Percentiles rank a stretch among this genome's conserved stretches.
Evolutionary conservation across 2,113 vertebrate genomes (phyloP).

Genomic region (Isurus oxyrinchus): DNA sequence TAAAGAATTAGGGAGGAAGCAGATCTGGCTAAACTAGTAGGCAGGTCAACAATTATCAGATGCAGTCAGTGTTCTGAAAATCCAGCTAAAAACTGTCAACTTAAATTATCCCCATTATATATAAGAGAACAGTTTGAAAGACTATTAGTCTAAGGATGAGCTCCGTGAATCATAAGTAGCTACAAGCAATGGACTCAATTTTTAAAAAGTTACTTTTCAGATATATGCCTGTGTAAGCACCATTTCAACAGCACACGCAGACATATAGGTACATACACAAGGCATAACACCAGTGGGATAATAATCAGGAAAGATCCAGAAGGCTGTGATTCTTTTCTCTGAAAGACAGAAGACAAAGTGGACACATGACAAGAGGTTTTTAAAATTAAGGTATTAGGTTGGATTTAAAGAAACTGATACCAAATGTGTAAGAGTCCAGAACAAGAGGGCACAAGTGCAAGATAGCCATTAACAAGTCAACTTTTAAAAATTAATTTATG

Average conservation of each 20-base stretch:
- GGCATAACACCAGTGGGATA: not conserved
- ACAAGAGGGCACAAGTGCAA: not conserved
- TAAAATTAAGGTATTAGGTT: not conserved
- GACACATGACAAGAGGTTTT: not conserved
- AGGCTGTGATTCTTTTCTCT: not conserved
- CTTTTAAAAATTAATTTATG: too few relatives aligned
- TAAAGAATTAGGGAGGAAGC: not conserved
- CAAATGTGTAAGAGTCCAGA: not conserved
- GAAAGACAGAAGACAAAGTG: not conserved
- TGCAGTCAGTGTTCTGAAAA: not conserved
- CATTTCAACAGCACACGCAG: not conserved
- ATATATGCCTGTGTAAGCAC: not conserved
- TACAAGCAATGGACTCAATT: not conserved
- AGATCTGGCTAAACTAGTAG: not conserved
- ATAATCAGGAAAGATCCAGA: not conserved
- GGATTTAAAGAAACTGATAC: not conserved
- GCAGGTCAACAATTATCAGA: conserved; percentile 16
- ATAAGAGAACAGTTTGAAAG: not conserved
- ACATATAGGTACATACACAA: too few relatives aligned
- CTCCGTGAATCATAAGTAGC: not conserved
- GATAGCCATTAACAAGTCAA: not conserved
- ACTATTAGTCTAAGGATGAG: not conserved
- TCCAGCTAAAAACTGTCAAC: not conserved
- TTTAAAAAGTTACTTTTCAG: not conserved
- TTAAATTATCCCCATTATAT: not conserved